Evolutionary conservation across 2,888 invertebrate species (phyloP).

Genomic region (Campoplex nolae): DNA sequence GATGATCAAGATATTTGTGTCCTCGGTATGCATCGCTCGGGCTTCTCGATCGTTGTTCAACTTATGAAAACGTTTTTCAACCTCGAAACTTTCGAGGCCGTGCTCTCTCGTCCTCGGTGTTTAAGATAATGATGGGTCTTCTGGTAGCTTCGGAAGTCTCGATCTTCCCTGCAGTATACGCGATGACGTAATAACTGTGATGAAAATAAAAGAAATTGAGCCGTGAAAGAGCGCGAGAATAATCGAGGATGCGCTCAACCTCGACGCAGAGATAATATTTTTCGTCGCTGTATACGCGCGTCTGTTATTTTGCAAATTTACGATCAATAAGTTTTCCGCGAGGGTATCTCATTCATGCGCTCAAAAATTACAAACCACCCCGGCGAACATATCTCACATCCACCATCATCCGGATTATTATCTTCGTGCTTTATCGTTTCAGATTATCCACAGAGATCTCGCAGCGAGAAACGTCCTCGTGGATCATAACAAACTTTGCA

Average conservation of each 20-base stretch:
- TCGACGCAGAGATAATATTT: neutral
- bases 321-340: neutral
- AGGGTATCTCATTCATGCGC: too few relatives aligned
- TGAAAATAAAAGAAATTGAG: constrained; percentile 10
- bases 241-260: neutral
- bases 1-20: constrained; percentile 25
- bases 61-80: constrained; percentile 37
- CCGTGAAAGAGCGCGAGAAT: neutral
- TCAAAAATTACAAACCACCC: too few relatives aligned
- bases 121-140: constrained; percentile 51
- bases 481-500: constrained; percentile 94
- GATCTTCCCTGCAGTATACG: neutral
- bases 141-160: constrained; percentile 1
- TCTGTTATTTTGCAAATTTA: neutral
- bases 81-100: neutral
- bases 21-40: neutral
- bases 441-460: constrained; percentile 94
- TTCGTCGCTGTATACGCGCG: neutral
- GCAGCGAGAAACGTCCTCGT: constrained; percentile 93
- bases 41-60: constrained; percentile 52
- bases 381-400: neutral
- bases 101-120: constrained; percentile 23
- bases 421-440: constrained; percentile 74
- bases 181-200: neutral
- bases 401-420: neutral